phyloP scores from a whole-genome alignment of 2,113 vertebrate genomes.

The Drymodes brunneopygia region DNA sequence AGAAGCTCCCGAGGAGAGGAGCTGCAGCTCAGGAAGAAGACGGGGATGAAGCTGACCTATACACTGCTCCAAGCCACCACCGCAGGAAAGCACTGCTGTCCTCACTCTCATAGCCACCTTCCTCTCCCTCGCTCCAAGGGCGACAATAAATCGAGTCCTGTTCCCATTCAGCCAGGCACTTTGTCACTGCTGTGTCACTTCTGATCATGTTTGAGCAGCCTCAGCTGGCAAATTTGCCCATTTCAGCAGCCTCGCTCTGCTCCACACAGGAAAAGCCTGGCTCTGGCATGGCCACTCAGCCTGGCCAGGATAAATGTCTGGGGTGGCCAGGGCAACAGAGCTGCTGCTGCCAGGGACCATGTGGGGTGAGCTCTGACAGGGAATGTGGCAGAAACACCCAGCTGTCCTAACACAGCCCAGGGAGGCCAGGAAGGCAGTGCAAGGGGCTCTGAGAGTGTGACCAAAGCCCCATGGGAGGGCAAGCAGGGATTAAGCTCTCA shows the following conservation, averaged over 20 bases:
- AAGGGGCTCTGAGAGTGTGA: neutral
- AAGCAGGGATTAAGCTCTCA: neutral
- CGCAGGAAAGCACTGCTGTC: neutral
- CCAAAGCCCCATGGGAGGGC: neutral
- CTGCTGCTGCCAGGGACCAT: neutral
- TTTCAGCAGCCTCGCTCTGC: neutral
- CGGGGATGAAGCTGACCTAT: neutral
- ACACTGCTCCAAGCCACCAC: neutral
- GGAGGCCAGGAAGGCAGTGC: neutral
- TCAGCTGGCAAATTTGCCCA: conserved; percentile 11
- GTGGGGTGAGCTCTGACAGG: neutral
- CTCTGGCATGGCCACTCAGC: neutral
- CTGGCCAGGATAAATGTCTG: neutral
- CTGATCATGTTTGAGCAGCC: conserved; percentile 16
- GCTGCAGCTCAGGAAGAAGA: neutral
- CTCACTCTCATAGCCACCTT: neutral
- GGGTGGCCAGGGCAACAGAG: neutral
- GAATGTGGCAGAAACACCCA: neutral
- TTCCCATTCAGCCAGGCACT: conserved; percentile 21
- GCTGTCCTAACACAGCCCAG: neutral
- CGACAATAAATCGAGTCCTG: neutral
- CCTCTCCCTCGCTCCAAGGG: neutral
- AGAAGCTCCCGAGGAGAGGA: neutral
- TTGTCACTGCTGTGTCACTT: conserved; percentile 52
- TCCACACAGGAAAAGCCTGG: neutral